Evolutionary conservation across 2,797 vertebrate genomes (phyloP).

Genomic region (Emydoidea blandingii): DNA sequence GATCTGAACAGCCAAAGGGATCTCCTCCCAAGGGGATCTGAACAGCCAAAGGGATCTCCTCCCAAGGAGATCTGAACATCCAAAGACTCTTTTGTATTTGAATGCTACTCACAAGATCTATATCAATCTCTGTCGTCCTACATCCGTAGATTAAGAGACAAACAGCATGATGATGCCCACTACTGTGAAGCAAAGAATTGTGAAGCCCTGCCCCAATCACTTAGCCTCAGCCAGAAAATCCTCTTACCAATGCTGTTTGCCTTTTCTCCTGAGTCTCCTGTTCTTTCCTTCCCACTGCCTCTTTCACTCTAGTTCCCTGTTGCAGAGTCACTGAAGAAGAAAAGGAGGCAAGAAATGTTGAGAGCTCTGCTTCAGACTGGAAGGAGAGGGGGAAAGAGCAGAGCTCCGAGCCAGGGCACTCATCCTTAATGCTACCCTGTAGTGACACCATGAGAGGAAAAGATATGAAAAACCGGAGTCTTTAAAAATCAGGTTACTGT

Average conservation of each 20-base stretch:
- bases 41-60: too few species aligned
- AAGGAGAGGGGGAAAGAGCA: background rate
- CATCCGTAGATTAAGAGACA: background rate
- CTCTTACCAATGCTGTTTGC: background rate
- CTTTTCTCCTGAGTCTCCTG: background rate
- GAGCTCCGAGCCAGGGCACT: background rate
- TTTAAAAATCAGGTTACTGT: background rate
- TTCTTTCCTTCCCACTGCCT: background rate
- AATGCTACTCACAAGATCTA: background rate
- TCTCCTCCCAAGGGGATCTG: background rate
- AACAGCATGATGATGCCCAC: background rate
- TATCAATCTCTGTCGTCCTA: background rate
- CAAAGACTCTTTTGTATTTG: background rate
- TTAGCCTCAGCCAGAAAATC: background rate
- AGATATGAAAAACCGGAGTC: background rate
- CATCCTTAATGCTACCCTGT: background rate
- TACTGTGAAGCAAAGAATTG: background rate
- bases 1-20: too few species aligned
- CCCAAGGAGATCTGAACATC: background rate
- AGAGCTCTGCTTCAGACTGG: background rate
- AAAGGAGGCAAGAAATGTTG: background rate
- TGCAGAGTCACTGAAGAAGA: background rate
- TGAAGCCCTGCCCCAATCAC: background rate
- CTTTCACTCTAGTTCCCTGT: background rate
- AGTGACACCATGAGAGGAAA: background rate